Base-by-base conservation (phyloP, 2,888 invertebrate genomes). In the Cecidostiba fungosa region DNA sequence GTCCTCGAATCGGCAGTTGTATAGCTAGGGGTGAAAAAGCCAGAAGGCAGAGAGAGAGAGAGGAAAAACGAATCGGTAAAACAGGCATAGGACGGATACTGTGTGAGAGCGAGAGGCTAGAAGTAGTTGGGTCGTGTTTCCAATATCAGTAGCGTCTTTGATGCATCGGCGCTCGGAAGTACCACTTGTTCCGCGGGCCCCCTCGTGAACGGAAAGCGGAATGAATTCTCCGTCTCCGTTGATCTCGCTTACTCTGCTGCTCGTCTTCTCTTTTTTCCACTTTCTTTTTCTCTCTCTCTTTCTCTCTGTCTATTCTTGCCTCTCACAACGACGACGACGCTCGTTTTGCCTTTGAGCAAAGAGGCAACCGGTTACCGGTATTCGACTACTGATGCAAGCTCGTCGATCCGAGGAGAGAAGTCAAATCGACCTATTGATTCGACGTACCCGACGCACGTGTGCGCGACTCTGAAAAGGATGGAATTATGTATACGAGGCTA, bases 111-210 rank as follows among this genome's bases (percentile, higher is more conserved):
- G 72, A 39, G 76, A 19, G 54, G 54, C 54, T 59, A 74, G 73
- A 59, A 80, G 76, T 82, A 81, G 83, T 88, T 89, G 87, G 80
- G 74, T 89, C 88, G 87, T 88, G 88, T 91, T 88, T 88, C 86
- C 88, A 87, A 88, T 88, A 87, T 88, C 87, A 87, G 86, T 85
- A 84, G 83, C 82, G 84, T 85, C 86, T 87, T 88, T 88, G 88
- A 88, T 87, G 86, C 86, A 88, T 88, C 79, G 87, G 72, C 81
- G 79, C 85, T 82, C 82, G 80, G n/a, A 87, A 86, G 85, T 80
- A 80, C 77, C 86, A 86, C 86, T 87, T 86, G 81, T 84, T 82
- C 80, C 77, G 26, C 70, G 72, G 72, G 80, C 14, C 39, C 29
- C 59, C 39, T 80, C 76, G 70, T 82, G 79, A 80, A 77, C 82